phyloP scores from a whole-genome alignment of 2,113 vertebrate genomes.

The Pseudopodoces humilis region DNA sequence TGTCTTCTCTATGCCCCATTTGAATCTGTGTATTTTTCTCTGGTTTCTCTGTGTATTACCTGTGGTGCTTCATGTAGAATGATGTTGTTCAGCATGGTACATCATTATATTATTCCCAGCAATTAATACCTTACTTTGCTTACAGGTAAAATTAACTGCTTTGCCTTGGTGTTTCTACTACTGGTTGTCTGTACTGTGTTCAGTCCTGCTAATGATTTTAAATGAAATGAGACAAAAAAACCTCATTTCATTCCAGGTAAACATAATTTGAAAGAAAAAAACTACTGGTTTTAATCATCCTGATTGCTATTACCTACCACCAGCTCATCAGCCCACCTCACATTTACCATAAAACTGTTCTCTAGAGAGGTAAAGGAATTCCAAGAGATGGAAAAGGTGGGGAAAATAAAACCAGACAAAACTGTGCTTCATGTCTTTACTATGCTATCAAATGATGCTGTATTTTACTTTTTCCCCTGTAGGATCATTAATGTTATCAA shows the following conservation, averaged over 20 bases:
- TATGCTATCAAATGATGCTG: background rate
- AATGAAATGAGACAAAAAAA: background rate
- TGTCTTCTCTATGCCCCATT: background rate
- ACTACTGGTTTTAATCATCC: background rate
- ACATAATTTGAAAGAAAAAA: constrained; percentile 6
- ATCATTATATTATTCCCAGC: background rate
- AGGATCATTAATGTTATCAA: background rate
- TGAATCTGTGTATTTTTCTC: background rate
- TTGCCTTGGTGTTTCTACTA: background rate
- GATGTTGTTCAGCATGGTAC: background rate
- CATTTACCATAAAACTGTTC: background rate
- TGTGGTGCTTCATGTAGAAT: background rate
- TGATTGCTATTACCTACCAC: background rate
- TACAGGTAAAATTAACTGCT: background rate
- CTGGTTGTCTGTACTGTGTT: background rate
- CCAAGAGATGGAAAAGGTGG: background rate
- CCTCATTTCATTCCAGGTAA: background rate
- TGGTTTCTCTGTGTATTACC: background rate
- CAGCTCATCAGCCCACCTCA: background rate
- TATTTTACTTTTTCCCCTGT: background rate
- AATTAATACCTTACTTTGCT: background rate
- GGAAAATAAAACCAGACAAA: background rate
- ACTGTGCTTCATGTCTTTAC: background rate
- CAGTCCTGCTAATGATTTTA: background rate
- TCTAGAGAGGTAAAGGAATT: background rate